Base-by-base conservation (phyloP, 2,797 vertebrate species). In the Mormyrus hasselquistii region DNA sequence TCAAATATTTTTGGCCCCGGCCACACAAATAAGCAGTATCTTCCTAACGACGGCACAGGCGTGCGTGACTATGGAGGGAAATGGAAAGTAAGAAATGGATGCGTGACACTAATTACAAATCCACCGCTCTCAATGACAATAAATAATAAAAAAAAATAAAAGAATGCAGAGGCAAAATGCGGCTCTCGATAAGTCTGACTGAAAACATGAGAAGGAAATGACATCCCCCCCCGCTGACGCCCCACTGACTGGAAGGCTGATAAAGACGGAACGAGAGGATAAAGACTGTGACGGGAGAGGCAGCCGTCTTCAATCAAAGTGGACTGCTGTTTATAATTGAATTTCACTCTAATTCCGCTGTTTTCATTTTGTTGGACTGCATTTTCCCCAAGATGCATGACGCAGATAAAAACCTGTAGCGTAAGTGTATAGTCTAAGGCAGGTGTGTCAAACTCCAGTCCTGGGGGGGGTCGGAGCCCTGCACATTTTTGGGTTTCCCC, bases 31-130 rank as follows among this genome's bases (percentile, higher is more conserved):
- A 92, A 96, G 91, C 92, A 94, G 92, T 91, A 93, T 93, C 92
- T 90, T 95, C 94, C 95, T 96, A 97, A 97, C 96, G 96, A 95
- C 93, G 92, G 94, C 95, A 96, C 97, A 96, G 93, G 95, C 94
- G 95, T 93, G 92, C 92, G 92, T 93, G 94, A 94, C 95, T 94
- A 88, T 93, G 93, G 93, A 84, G 90, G 95, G 94, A 93, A 94
- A 86, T 55, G 50, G 49, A 86, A 52, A 90, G 94, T 92, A 92
- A 88, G 90, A 94, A 93, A 94, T 92, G 94, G 93, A 92, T 94
- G 93, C 90, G 91, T 95, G 94, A 94, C 94, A 94, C 92, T 96
- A 95, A 94, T 95, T 96, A 94, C 91, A 93, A 93, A 89, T 91
- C 89, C 92, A 95, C 92, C 91, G 93, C 93, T 95, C 90, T 94